A percentile compares a stretch with the other conserved stretches of the same genome.
These are phyloP conservation scores for Anguilla pacifica DNA, from an alignment of 2,797 vertebrate genomes.

Conservation along the genomic window DNA sequence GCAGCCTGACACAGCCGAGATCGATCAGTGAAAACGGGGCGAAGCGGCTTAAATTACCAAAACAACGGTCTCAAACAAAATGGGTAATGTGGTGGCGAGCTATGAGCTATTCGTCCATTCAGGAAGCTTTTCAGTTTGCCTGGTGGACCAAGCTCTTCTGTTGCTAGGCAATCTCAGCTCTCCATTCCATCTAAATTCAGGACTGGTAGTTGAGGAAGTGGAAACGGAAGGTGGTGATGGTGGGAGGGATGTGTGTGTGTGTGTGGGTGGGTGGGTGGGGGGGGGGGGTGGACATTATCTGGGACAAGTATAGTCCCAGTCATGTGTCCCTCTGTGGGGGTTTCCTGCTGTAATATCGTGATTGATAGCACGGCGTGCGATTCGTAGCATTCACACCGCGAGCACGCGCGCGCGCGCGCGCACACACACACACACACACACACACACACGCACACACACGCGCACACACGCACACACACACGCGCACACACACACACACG, in stretches of 20 bases:
- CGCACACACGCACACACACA: no score
- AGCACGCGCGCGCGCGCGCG: neutral
- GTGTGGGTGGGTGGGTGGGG: neutral
- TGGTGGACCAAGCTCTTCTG: conserved; percentile 12
- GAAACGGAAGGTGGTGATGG: neutral
- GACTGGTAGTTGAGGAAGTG: neutral
- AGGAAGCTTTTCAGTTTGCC: neutral
- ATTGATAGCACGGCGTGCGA: neutral
- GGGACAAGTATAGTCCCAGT: neutral
- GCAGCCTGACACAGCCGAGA: neutral
- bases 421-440: no score
- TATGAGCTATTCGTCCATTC: neutral
- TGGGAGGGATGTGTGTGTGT: neutral
- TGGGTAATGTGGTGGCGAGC: neutral
- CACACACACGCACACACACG: no score
- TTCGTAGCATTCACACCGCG: neutral
- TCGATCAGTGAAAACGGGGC: neutral
- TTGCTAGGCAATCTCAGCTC: conserved; percentile 31
- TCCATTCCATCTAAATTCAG: conserved; percentile 11
- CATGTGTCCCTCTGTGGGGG: neutral
- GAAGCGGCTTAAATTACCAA: neutral
- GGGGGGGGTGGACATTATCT: neutral
- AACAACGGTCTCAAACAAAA: neutral
- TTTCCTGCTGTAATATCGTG: neutral
- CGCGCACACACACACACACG: no score